These are phyloP conservation scores for Orius insidiosus DNA, from an alignment of 1,140 invertebrate species.

Conservation along the genomic window DNA sequence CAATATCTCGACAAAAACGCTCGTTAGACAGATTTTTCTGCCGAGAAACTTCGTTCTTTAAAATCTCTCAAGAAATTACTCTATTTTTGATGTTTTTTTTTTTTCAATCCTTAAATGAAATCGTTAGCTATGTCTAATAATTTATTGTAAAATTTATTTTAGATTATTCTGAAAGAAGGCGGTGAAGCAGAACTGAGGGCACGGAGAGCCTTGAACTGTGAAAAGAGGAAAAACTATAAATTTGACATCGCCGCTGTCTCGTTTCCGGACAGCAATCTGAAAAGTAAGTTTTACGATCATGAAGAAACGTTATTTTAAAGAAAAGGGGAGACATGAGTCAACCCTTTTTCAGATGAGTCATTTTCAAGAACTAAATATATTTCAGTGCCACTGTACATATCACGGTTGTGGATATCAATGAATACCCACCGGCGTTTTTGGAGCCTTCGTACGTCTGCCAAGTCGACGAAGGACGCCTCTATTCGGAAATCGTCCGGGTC, in stretches of 20 bases:
- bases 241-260: slow-evolving; percentile 87
- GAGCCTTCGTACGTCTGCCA: slow-evolving; percentile 77
- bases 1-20: too few species aligned
- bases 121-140: too few species aligned
- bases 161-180: slow-evolving; percentile 36
- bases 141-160: slow-evolving; percentile 19
- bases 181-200: slow-evolving; percentile 48
- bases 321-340: too few species aligned
- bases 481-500: slow-evolving; percentile 75
- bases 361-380: slow-evolving; percentile 16
- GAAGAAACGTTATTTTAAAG: too few species aligned
- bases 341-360: too few species aligned
- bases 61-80: too few species aligned
- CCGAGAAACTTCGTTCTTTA: too few species aligned
- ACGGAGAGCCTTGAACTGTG: slow-evolving; percentile 70
- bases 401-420: slow-evolving; percentile 88
- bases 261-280: slow-evolving; percentile 63
- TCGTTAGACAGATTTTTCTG: too few species aligned
- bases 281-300: too few species aligned
- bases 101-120: too few species aligned
- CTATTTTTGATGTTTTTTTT: too few species aligned
- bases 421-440: slow-evolving; percentile 74
- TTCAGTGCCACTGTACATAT: slow-evolving; percentile 80
- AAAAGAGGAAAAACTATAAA: slow-evolving; percentile 85
- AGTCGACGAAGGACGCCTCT: slow-evolving; percentile 79